A percentile compares a stretch with the other conserved stretches of the same genome.
phyloP scores from a whole-genome alignment of 2,113 vertebrate species.

The Tor tambroides region DNA sequence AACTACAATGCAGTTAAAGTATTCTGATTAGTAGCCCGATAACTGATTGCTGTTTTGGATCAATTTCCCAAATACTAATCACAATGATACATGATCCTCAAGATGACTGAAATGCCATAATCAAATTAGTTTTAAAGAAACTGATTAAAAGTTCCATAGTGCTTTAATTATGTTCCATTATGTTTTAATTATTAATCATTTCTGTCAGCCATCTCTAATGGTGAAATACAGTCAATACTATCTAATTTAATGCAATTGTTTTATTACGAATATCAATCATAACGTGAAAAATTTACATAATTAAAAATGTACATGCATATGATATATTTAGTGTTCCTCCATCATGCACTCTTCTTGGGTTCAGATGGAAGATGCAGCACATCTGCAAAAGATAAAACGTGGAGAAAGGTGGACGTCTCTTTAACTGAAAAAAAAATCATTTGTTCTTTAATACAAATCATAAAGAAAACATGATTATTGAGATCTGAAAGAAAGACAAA shows the following conservation, averaged over 20 bases:
- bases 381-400: background rate
- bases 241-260: background rate
- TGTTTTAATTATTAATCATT: background rate
- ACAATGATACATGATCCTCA: background rate
- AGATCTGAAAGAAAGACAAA: background rate
- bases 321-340: background rate
- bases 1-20: background rate
- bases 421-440: background rate
- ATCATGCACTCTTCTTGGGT: background rate
- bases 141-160: background rate
- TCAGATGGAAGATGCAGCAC: background rate
- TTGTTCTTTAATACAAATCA: background rate
- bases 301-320: background rate
- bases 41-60: background rate
- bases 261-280: background rate
- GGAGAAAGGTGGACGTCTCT: background rate
- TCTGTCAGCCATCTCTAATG: background rate
- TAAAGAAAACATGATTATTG: background rate
- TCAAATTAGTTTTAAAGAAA: background rate
- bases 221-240: background rate
- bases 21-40: background rate
- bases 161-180: background rate
- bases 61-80: background rate
- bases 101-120: background rate
- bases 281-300: background rate